Evolutionary conservation across 2,888 invertebrate species (phyloP).

Genomic region (Clistopyga incitator): DNA sequence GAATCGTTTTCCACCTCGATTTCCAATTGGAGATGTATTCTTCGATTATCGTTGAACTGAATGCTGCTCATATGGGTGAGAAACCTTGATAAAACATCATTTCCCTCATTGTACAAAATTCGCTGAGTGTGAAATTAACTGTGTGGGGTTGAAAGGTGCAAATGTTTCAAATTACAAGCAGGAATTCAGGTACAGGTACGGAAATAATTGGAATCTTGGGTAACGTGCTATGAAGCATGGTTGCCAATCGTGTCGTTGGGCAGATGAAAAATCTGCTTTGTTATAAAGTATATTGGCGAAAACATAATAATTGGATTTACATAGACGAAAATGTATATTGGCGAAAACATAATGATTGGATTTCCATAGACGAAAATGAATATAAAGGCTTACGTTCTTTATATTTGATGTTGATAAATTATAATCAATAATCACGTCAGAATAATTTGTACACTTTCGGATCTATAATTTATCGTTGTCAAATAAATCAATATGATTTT

Average conservation of each 20-base stretch:
- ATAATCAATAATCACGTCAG: no score
- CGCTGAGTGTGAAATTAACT: conserved; percentile 1
- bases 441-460: not conserved
- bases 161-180: not conserved
- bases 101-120: conserved; percentile 9
- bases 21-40: not conserved
- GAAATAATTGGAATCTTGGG: not conserved
- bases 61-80: not conserved
- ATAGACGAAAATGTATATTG: no score
- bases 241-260: not conserved
- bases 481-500: no score
- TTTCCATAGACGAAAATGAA: no score
- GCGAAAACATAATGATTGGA: no score
- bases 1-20: not conserved
- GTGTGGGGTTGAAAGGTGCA: not conserved
- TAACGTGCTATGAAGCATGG: not conserved
- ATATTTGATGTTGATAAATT: no score
- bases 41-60: not conserved
- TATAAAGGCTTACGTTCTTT: no score
- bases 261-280: not conserved
- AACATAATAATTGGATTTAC: no score
- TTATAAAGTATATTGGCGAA: no score
- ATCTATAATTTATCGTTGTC: no score
- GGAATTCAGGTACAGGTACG: not conserved
- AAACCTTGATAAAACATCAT: no score